Conservation (phyloP, 2,888 invertebrate species). For the Colletes collaris region DNA sequence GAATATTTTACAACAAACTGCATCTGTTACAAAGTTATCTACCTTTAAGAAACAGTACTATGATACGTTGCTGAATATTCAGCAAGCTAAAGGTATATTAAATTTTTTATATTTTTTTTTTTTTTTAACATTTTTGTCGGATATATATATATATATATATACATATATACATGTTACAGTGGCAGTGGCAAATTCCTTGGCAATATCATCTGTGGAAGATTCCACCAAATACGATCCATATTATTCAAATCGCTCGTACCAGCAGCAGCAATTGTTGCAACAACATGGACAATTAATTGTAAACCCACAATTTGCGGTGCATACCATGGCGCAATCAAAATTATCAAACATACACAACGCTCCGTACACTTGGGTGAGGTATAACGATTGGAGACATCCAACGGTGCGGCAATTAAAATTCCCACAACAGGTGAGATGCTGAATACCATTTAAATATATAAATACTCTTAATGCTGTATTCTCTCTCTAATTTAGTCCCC, state of each 20-base stretch:
- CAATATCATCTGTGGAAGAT: conserved; percentile 66
- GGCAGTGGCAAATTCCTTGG: conserved; percentile 75
- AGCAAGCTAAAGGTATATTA: conserved; percentile 74
- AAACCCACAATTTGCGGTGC: conserved; percentile 56
- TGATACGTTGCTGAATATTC: conserved; percentile 71
- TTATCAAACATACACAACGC: conserved; percentile 52
- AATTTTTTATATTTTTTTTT: conserved; percentile 7
- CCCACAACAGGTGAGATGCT: conserved; percentile 66
- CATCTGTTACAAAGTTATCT: conserved; percentile 66
- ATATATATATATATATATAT: conserved; percentile 31
- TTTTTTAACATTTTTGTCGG: conserved; percentile 11
- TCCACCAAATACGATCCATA: conserved; percentile 68
- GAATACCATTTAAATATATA: conserved; percentile 27
- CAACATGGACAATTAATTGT: conserved; percentile 62
- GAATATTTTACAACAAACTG: conserved; percentile 47
- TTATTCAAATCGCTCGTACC: conserved; percentile 68
- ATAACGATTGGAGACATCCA: conserved; percentile 67
- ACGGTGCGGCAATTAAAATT: conserved; percentile 62
- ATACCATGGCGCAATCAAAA: conserved; percentile 54
- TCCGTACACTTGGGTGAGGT: conserved; percentile 65
- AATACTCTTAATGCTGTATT: conserved; percentile 11
- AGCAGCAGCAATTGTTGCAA: conserved; percentile 65
- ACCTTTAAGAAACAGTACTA: conserved; percentile 74
- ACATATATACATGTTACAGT: conserved; percentile 53
- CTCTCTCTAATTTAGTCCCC: conserved; percentile 25